Evolutionary conservation across 1,140 invertebrate genomes (phyloP).

Genomic region (Hyles euphorbiae): DNA sequence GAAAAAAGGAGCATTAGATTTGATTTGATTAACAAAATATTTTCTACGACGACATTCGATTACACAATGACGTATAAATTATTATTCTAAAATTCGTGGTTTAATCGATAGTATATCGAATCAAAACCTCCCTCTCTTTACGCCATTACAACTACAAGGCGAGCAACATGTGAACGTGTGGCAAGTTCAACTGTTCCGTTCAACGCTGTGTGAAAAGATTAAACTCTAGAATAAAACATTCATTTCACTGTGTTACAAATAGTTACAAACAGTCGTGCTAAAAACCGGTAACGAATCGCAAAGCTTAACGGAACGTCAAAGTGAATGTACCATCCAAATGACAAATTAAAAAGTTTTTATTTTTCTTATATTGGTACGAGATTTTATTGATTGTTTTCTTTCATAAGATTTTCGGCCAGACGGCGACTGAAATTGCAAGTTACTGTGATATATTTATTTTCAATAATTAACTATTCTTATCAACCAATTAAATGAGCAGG

Average conservation of each 20-base stretch:
- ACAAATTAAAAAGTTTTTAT: conserved; percentile 77
- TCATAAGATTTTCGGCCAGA: conserved; percentile 75
- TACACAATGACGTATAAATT: no score
- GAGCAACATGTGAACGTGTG: conserved; percentile 9
- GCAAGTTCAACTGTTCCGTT: conserved; percentile 7
- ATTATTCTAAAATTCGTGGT: no score
- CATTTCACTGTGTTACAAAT: not conserved
- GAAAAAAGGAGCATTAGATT: no score
- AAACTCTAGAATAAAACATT: not conserved
- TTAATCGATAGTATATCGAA: not conserved
- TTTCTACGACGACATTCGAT: no score
- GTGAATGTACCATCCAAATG: conserved; percentile 75
- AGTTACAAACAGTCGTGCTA: conserved; percentile 6
- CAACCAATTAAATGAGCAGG: conserved; percentile 75
- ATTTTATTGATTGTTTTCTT: conserved; percentile 77
- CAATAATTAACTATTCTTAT: conserved; percentile 75
- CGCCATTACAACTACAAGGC: conserved; percentile 7
- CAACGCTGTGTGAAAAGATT: conserved; percentile 5
- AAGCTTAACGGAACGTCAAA: conserved; percentile 63
- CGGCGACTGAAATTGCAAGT: conserved; percentile 75
- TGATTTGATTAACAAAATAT: no score
- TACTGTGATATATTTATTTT: conserved; percentile 76
- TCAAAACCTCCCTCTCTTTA: conserved; percentile 3
- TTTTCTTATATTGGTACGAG: conserved; percentile 76
- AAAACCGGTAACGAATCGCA: conserved; percentile 27